Evolutionary conservation across 1,140 invertebrate genomes (phyloP), one percentile per base, ranked within the genome.

Genomic region (Aphelenchoides fujianensis): DNA sequence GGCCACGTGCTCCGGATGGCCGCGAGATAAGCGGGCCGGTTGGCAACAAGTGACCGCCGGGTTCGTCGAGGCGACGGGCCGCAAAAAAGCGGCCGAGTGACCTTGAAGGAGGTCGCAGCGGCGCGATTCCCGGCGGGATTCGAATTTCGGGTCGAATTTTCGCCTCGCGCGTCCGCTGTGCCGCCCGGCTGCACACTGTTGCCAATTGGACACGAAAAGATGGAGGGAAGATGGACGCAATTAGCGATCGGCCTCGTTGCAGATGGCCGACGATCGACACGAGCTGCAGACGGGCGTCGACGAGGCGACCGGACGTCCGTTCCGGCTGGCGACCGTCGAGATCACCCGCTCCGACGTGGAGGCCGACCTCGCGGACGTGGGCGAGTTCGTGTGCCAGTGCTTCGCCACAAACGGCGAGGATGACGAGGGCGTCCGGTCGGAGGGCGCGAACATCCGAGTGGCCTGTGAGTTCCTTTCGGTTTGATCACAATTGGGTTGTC

Each of bases 291-390:
- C 55, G 30, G 80, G 78, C 54, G 71, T 68, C 5, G 85, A 86
- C 71, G 76, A 77, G n/a, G 41, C 74, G 9, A 82, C 78, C 27
- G 68, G 76, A 2, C 72, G 74, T 16, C 76, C 82, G 48, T 84
- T 76, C 23, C 70, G 85, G 55, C 77, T 83, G 59, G 82, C 84
- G 23, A 83, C 76, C 55, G 80, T 86, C 31, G 78, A 85, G 52
- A 83, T 86, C 28, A 82, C 79, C 9, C 73, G 80, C 52, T 79
- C 85, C 54, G 85, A 85, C 32, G 79, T 86, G 59, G 85, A 85
- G 28, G 82, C 63, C 1, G 37, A 54, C 9, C 36, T 77, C 23
- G 72, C 59, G 12, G 74, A 81, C 53, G 41, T 79, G n/a, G 77
- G 72, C n/a, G 72, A 77, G 19, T 82, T 83, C 37, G 48, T 69